Percentiles rank a stretch among this genome's conserved stretches.
phyloP scores from a whole-genome alignment of 2,888 invertebrate genomes.

The Cheilosia impressa region DNA sequence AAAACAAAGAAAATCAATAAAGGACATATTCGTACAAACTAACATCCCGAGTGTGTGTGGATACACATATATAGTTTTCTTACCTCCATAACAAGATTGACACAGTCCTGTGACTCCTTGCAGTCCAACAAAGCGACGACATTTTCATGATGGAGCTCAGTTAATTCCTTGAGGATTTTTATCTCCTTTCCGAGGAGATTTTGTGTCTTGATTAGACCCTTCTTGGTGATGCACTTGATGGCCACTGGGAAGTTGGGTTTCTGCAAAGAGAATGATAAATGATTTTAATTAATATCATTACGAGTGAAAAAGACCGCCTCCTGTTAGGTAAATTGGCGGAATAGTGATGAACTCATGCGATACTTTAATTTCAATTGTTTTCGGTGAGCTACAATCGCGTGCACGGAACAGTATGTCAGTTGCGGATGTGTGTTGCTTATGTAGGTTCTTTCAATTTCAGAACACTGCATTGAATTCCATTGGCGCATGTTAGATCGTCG shows the following conservation, averaged over 20 bases:
- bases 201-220: conserved; percentile 98
- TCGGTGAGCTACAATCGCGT: conserved; percentile 34
- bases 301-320: conserved; percentile 3
- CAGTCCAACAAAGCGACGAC: conserved; percentile 98
- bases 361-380: conserved; percentile 48
- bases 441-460: conserved; percentile 32
- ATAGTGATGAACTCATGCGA: conserved; percentile 54
- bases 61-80: conserved; percentile 80
- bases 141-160: conserved; percentile 98
- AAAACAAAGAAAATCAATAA: conserved; percentile 71
- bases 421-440: neutral
- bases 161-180: conserved; percentile 98
- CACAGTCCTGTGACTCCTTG: conserved; percentile 97
- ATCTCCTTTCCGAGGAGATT: conserved; percentile 99
- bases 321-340: conserved; percentile 9
- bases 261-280: conserved; percentile 85
- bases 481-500: conserved; percentile 9
- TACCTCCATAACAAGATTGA: conserved; percentile 99
- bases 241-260: conserved; percentile 94
- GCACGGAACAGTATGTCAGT: neutral
- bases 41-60: conserved; percentile 7
- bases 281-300: conserved; percentile 42
- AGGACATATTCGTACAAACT: conserved; percentile 35
- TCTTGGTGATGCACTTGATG: conserved; percentile 99
- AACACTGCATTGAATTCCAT: conserved; percentile 6